phyloP scores from a whole-genome alignment of 2,797 vertebrate species.

The Tolypeutes matacus region DNA sequence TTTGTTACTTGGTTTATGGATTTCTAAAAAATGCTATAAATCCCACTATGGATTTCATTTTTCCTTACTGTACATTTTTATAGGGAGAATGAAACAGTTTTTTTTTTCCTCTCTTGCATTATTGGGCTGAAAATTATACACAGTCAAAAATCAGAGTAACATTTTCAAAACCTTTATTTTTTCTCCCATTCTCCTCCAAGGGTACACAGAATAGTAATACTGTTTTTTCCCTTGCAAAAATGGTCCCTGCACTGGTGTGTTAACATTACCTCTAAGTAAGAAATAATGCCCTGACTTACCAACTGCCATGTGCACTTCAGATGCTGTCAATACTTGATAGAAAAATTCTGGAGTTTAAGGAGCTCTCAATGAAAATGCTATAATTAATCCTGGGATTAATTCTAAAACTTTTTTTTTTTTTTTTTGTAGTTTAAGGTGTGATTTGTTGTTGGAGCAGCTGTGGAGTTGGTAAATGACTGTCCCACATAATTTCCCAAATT shows the following conservation, averaged over 20 bases:
- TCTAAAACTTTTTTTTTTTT: neutral
- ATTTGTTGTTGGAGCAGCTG: constrained; percentile 59
- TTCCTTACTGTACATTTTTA: constrained; percentile 39
- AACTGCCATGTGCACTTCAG: constrained; percentile 18
- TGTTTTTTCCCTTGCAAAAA: neutral
- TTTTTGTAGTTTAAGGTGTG: constrained; percentile 33
- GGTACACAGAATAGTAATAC: constrained; percentile 42
- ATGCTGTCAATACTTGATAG: neutral
- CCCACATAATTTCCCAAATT: constrained; percentile 23
- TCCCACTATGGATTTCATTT: constrained; percentile 34
- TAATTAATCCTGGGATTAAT: constrained; percentile 49
- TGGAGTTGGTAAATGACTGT: constrained; percentile 32
- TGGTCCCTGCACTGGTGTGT: neutral
- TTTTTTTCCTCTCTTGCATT: neutral
- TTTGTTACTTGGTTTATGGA: constrained; percentile 65
- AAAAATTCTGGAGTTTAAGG: constrained; percentile 50
- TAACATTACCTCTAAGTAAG: constrained; percentile 1
- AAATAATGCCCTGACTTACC: constrained; percentile 16
- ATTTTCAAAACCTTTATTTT: neutral
- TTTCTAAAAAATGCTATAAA: constrained; percentile 61
- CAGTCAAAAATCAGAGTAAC: neutral
- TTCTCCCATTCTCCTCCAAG: neutral
- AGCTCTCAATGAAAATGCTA: constrained; percentile 29
- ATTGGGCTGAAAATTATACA: neutral
- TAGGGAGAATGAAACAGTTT: neutral